These are phyloP conservation scores for Sebastes taczanowskii DNA, from an alignment of 2,797 vertebrate species.

Conservation along the genomic window DNA sequence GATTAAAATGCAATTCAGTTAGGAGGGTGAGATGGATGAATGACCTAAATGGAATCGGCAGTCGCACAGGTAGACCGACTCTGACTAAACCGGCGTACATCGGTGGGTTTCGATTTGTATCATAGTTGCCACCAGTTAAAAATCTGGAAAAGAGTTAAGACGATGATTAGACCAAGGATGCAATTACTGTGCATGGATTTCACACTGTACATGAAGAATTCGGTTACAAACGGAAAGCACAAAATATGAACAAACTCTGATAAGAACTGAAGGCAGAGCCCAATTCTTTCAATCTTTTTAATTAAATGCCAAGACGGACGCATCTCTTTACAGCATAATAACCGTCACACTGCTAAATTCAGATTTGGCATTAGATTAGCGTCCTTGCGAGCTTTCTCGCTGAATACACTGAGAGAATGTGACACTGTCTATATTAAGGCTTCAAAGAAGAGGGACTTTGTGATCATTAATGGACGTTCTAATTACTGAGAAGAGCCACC, in stretches of 20 bases:
- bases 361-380: slow-evolving; percentile 75
- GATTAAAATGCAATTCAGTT: slow-evolving; percentile 79
- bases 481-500: slow-evolving; percentile 76
- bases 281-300: slow-evolving; percentile 59
- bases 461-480: slow-evolving; percentile 78
- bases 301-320: slow-evolving; percentile 62
- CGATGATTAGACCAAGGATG: slow-evolving; percentile 20
- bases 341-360: slow-evolving; percentile 58
- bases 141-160: slow-evolving; percentile 1
- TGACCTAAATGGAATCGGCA: slow-evolving; percentile 66
- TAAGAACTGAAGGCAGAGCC: slow-evolving; percentile 28
- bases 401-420: slow-evolving; percentile 73
- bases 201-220: slow-evolving; percentile 16
- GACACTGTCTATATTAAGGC: slow-evolving; percentile 76
- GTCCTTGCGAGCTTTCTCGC: slow-evolving; percentile 68
- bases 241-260: slow-evolving; percentile 37
- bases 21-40: slow-evolving; percentile 67
- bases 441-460: slow-evolving; percentile 76
- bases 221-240: slow-evolving; percentile 22
- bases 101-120: slow-evolving; percentile 29
- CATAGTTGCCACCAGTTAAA: slow-evolving; percentile 6
- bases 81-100: slow-evolving; percentile 47
- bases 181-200: slow-evolving; percentile 16
- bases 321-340: slow-evolving; percentile 61
- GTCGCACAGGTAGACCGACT: slow-evolving; percentile 61